Evolutionary conservation across 2,113 vertebrate genomes (phyloP).

Genomic region (Ictalurus furcatus): DNA sequence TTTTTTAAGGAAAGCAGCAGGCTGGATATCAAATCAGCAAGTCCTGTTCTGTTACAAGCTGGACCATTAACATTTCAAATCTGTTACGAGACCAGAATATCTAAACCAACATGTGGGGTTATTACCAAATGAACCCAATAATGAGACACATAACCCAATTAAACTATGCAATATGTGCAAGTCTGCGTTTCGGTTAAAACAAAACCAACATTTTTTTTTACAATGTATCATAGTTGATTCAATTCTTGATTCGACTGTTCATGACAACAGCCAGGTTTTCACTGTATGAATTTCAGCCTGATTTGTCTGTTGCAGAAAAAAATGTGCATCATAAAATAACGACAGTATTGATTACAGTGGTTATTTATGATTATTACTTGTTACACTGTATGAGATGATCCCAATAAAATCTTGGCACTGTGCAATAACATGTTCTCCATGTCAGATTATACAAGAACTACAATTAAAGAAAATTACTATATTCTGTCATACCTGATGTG

Average conservation of each 20-base stretch:
- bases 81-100: background rate
- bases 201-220: background rate
- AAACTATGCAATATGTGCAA: background rate
- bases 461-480: background rate
- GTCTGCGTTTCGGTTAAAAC: background rate
- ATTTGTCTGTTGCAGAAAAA: background rate
- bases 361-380: too few species aligned
- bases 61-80: background rate
- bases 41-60: background rate
- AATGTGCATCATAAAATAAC: background rate
- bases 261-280: background rate
- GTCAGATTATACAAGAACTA: background rate
- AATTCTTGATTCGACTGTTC: background rate
- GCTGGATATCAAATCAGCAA: background rate
- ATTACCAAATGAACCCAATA: background rate
- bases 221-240: too few species aligned
- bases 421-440: background rate
- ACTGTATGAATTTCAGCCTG: background rate
- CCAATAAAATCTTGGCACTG: background rate
- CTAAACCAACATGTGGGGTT: background rate
- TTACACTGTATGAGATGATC: too few species aligned
- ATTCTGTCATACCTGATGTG: background rate
- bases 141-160: background rate
- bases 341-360: too few species aligned
- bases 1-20: background rate